Evolutionary conservation across 2,113 vertebrate genomes (phyloP), one percentile per base, ranked within the genome.

Genomic region (Halcyon senegalensis): DNA sequence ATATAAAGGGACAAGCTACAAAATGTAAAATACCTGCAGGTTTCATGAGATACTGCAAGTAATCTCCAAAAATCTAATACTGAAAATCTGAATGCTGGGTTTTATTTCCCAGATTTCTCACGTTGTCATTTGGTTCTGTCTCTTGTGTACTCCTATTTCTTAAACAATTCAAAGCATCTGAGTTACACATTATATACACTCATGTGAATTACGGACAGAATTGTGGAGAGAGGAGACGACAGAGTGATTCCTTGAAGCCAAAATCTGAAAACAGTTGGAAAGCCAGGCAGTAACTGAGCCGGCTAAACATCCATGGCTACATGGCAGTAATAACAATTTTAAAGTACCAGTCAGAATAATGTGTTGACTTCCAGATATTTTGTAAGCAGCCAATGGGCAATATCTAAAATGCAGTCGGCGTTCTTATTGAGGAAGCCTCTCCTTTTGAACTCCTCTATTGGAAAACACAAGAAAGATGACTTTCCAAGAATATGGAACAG

Each of bases 111-210:
- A 86, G 85, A 87, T 84, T 89, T 55, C 81, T 77, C 44, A 10
- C 60, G 35, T 81, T 89, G 35, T 35, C 35, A 62, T 89, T 97
- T 96, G 96, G 44, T 86, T 84, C 75, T 94, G 93, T 94, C 60
- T 60, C 78, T 35, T 76, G 68, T 77, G 90, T 95, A 93, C 63
- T 81, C 64, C 2, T 2, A 87, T 72, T 80, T 88, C 84, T 94
- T 91, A 94, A 96, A 94, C 89, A 95, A 93, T 89, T 89, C 93
- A 92, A 90, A 96, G 73, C 80, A 75, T 92, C 84, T 66, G 48
- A 56, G 59, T 62, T 81, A 67, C 39, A 3, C 4, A 37, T 93
- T 94, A 94, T 58, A 75, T 70, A 75, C 11, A 46, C 75, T 82
- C 64, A 16, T 18, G 82, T 91, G 76, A 95, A 70, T 89, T 88